Evolutionary conservation across 2,797 vertebrate genomes (phyloP), one percentile per base, ranked within the genome.

Genomic region (Meriones psammophilus): DNA sequence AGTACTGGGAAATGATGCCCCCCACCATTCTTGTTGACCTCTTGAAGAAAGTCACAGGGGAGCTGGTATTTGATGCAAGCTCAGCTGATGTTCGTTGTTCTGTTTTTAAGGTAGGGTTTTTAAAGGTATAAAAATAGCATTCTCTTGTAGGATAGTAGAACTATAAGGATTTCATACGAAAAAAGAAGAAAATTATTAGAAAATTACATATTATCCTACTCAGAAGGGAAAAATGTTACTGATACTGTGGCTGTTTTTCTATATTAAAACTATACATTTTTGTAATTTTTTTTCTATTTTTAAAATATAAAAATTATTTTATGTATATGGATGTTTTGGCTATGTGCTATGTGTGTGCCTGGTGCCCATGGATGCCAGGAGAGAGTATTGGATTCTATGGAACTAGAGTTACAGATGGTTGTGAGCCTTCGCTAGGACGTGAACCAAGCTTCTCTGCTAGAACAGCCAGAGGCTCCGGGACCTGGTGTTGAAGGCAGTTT

Each of bases 1-100:
- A 98, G 87, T 99, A 99, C 98, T 99, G 99, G 99, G 99, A 99
- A 97, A 98, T 99, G 97, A 99, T 99, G 94, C 99, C 99, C 46
- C 97, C 99, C 0, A 80, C 97, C 0, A 97, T 99, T 96, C 98
- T 99, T 96, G 97, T 99, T 14, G 99, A 99, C 81, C 99, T 99
- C 60, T 97, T 99, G 83, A 99, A 99, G 98, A 99, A 99, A 96
- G 96, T 99, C 62, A 98, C 99, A 33, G 97, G 95, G 89, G 99
- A 99, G 8, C 98, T 99, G 88, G 98, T 99, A 0, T 97, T 96
- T 66, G 99, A 99, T 97, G 8, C 73, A 60, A 99, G 99, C 97
- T 99, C 99, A 26, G 98, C 99, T 5, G 99, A 99, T 62, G 99
- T 99, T 80, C 99, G 99, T 33, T 99, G 99, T 95, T 98, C 99